Base-by-base conservation (phyloP, 2,113 vertebrate species). In the Colaptes auratus region DNA sequence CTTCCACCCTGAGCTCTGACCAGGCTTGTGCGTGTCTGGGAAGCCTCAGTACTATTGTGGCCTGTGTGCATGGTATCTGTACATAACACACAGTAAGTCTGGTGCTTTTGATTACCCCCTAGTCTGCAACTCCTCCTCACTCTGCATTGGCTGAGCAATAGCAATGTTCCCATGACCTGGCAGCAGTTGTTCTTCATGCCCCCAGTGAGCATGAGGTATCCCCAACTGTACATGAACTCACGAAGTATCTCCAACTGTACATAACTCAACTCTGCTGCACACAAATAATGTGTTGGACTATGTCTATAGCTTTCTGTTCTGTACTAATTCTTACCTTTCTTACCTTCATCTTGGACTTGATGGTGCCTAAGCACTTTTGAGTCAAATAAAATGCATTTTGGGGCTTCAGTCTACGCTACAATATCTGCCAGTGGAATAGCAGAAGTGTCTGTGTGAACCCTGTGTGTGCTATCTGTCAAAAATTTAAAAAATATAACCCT, bases 101-200 rank as follows among this genome's bases (percentile, higher is more conserved):
- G 82, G 36, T 60, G 46, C 48, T 83, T 61, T 35, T 28, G 19
- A 60, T 27, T 50, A 5, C 24, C 3, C 0, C 44, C 10, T 8
- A 2, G 20, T 35, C 67, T 23, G 28, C 60, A 72, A 13, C 7
- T 18, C 27, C 48, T 15, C 18, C 50, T 79, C 44, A 56, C 61
- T 67, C 39, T 69, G 42, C 1, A 0, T 21, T 0, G 1, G 46
- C 30, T 18, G 1, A 0, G 27, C 35, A 39, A 83, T 17, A 3
- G 8, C 25, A 17, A 2, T 3, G 12, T 19, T 66, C 33, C 48
- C 69, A 46, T 56, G 9, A 55, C 21, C 10, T 12, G 33, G 46
- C 73, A 44, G 79, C 33, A 48, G 79, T 33, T 64, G 18, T 39
- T 79, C 55, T 78, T 83, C 30, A 9, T 24, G 33, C 48, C 42